Conservation (phyloP, 2,113 vertebrate genomes). For the Dryoscopus gambensis region DNA sequence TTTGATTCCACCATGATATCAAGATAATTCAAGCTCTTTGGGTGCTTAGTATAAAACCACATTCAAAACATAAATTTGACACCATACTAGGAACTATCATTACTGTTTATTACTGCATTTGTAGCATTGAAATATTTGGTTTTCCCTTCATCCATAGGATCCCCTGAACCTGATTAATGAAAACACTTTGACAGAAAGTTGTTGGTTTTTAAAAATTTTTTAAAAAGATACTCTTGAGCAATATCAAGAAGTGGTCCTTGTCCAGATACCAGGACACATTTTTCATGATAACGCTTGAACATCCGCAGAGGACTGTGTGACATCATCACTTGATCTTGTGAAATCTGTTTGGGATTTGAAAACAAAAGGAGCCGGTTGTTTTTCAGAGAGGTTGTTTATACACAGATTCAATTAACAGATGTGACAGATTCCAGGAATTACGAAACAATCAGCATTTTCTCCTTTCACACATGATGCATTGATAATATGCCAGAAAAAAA, state of each 20-base stretch:
- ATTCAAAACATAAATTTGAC: neutral
- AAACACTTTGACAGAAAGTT: neutral
- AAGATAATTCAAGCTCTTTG: neutral
- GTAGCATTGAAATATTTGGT: neutral
- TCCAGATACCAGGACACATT: conserved; percentile 85
- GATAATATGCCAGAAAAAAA: neutral
- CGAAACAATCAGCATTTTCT: neutral
- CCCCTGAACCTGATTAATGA: neutral
- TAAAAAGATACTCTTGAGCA: conserved; percentile 84
- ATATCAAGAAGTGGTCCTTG: conserved; percentile 86
- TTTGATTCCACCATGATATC: neutral
- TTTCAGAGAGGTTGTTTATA: neutral
- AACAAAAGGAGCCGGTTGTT: neutral
- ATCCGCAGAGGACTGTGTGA: conserved; percentile 86
- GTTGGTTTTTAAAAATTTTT: neutral
- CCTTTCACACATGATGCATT: neutral
- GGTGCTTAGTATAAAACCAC: neutral
- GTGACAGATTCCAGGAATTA: neutral
- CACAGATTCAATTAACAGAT: neutral
- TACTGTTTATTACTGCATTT: neutral
- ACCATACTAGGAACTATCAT: neutral
- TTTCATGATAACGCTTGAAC: conserved; percentile 83
- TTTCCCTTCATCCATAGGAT: neutral
- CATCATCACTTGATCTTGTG: conserved; percentile 85
- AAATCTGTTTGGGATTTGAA: conserved; percentile 69